Conservation (phyloP, 2,797 vertebrate genomes). For the Sebastes melanostomus region DNA sequence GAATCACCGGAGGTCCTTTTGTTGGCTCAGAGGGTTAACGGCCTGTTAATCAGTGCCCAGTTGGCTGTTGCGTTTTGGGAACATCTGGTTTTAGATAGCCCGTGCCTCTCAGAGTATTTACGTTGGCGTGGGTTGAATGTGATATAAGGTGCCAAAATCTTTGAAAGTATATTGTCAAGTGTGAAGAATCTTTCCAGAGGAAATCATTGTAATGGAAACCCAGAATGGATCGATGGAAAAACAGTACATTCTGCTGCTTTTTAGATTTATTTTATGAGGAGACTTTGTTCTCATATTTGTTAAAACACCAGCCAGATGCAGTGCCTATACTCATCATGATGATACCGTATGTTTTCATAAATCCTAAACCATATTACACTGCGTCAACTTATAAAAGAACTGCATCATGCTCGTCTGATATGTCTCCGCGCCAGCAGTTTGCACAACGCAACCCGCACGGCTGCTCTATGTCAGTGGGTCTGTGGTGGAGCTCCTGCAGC, state of each 20-base stretch:
- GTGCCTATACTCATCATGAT: background rate
- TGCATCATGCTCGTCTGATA: slow-evolving; percentile 11
- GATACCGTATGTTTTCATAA: background rate
- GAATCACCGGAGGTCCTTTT: slow-evolving; percentile 33
- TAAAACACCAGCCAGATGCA: slow-evolving; percentile 9
- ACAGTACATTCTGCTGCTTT: slow-evolving; percentile 17
- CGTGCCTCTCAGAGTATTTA: slow-evolving; percentile 58
- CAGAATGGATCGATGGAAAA: slow-evolving; percentile 54
- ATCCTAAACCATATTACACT: background rate
- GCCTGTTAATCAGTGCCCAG: slow-evolving; percentile 57
- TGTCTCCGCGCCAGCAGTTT: slow-evolving; percentile 39
- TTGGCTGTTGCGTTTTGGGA: slow-evolving; percentile 47
- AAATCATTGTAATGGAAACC: slow-evolving; percentile 70
- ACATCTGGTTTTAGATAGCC: slow-evolving; percentile 72
- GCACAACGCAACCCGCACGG: slow-evolving; percentile 6
- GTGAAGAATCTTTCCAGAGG: slow-evolving; percentile 67
- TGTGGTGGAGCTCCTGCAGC: slow-evolving; percentile 79
- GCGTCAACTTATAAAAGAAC: background rate
- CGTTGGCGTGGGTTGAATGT: slow-evolving; percentile 48
- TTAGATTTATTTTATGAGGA: slow-evolving; percentile 38
- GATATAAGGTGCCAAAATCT: slow-evolving; percentile 46
- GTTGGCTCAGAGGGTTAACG: slow-evolving; percentile 48
- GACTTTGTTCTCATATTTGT: slow-evolving; percentile 24
- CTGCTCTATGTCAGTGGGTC: slow-evolving; percentile 64
- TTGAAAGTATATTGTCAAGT: slow-evolving; percentile 60